Conservation (phyloP, 2,888 invertebrate species). For the Cephus sareptanus region DNA sequence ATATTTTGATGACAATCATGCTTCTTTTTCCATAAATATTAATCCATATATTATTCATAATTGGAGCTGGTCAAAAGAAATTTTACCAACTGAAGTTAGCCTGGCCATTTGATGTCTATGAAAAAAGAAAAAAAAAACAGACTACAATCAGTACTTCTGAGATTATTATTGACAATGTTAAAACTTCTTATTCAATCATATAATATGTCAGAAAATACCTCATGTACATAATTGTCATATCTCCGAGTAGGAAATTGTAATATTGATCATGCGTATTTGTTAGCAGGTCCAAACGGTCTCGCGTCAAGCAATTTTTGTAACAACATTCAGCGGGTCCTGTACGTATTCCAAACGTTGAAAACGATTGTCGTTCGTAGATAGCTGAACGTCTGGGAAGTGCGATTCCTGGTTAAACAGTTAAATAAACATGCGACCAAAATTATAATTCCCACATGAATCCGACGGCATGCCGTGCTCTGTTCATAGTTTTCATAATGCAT, state of each 20-base stretch:
- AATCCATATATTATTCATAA: background rate
- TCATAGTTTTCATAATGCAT: background rate
- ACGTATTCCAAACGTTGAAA: too few species aligned
- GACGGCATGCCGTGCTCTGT: background rate
- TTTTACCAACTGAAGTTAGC: background rate
- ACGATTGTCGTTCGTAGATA: too few species aligned
- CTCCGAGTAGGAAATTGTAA: background rate
- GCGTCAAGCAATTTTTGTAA: too few species aligned
- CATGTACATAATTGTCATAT: background rate
- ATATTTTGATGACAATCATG: background rate
- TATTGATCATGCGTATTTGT: background rate
- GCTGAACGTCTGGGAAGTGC: too few species aligned
- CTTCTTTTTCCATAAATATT: background rate
- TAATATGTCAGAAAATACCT: background rate
- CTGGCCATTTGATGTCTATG: background rate
- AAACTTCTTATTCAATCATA: background rate
- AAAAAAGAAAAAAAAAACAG: background rate
- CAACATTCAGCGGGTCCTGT: too few species aligned
- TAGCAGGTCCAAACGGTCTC: too few species aligned
- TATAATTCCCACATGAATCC: background rate
- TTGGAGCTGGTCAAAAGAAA: background rate
- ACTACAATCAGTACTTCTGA: background rate
- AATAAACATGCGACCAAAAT: background rate
- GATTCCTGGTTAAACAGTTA: background rate
- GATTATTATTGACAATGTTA: background rate